Conservation (phyloP, 2,888 invertebrate species). For the Rhogogaster chlorosoma region DNA sequence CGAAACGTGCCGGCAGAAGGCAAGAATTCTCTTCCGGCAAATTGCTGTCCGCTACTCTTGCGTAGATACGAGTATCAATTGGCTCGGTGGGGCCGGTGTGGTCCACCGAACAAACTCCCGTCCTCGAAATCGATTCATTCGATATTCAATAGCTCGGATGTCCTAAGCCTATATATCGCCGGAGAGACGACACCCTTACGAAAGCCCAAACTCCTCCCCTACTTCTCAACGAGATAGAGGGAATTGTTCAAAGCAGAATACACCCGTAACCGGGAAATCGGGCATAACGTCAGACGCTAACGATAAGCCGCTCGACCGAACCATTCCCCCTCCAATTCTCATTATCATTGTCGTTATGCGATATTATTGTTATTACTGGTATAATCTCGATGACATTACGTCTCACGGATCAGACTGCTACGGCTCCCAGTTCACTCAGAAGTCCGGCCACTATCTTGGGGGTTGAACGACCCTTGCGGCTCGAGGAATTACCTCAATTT, state of each 20-base stretch:
- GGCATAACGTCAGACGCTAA: slow-evolving; percentile 3
- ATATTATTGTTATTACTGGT: not conserved
- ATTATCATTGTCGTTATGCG: not conserved
- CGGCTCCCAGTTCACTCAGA: not conserved
- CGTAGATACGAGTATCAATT: slow-evolving; percentile 41
- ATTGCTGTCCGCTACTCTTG: slow-evolving; percentile 30
- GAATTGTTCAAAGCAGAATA: not conserved
- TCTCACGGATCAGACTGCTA: not conserved
- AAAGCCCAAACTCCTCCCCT: not conserved
- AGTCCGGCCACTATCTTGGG: not conserved
- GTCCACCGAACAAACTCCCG: not conserved
- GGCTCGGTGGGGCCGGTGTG: not conserved
- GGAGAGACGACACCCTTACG: not conserved
- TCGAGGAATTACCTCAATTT: too few species aligned
- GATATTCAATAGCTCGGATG: slow-evolving; percentile 27
- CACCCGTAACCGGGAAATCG: not conserved
- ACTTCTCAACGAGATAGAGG: not conserved
- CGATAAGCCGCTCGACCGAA: slow-evolving; percentile 7
- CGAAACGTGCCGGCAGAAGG: slow-evolving; percentile 8
- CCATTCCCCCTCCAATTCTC: not conserved
- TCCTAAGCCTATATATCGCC: not conserved
- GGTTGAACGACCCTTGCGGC: too few species aligned
- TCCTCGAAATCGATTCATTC: slow-evolving; percentile 29
- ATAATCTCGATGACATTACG: slow-evolving; percentile 6
- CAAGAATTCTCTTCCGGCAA: slow-evolving; percentile 1